These are phyloP conservation scores for Picathartes gymnocephalus DNA, from an alignment of 2,113 vertebrate genomes.

Conservation along the genomic window DNA sequence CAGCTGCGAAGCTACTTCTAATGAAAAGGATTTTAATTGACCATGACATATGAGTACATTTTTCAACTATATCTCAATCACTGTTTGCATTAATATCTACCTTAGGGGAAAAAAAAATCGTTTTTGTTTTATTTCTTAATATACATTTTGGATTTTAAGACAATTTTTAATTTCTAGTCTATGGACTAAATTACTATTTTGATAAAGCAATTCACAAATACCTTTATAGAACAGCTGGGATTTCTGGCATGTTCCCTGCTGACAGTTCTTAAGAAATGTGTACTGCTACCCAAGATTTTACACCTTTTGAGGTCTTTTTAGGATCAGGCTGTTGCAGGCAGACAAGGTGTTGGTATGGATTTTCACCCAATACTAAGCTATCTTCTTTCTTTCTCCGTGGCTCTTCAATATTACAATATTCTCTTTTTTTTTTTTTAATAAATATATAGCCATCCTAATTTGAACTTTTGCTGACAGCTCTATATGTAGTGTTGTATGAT, in stretches of 20 bases:
- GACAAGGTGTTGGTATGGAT: background rate
- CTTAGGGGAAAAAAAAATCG: background rate
- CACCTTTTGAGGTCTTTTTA: background rate
- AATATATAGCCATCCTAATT: background rate
- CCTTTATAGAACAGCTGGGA: conserved; percentile 16
- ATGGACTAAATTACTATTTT: conserved; percentile 39
- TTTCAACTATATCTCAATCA: background rate
- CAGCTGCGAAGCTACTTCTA: background rate
- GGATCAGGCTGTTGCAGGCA: background rate
- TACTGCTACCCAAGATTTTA: background rate
- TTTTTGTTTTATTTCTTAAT: background rate
- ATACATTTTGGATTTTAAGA: background rate
- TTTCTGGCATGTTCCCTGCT: background rate
- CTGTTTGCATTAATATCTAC: background rate
- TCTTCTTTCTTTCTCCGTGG: background rate
- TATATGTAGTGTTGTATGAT: background rate
- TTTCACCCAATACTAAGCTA: background rate
- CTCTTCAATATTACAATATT: background rate
- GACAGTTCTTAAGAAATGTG: background rate
- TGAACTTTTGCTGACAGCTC: background rate
- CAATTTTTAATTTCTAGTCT: background rate
- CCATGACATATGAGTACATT: background rate
- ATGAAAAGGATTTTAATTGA: background rate
- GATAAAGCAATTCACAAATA: conserved; percentile 39
- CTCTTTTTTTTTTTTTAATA: background rate